Evolutionary conservation across 2,113 vertebrate genomes (phyloP), one percentile per base, ranked within the genome.

Genomic region (Elanus axillaris): DNA sequence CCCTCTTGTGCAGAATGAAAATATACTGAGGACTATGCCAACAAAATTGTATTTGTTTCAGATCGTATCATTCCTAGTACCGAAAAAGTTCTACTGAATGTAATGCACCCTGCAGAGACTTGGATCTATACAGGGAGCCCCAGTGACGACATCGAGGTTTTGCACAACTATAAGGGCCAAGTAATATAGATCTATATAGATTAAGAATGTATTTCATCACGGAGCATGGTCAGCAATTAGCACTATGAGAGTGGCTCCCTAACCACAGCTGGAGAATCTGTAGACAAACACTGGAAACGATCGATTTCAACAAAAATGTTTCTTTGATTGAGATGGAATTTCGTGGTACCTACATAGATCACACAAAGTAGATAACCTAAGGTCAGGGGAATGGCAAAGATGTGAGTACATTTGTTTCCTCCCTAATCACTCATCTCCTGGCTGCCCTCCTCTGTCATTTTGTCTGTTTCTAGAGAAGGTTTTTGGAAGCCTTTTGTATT

Each of bases 321-420:
- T 75, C 10, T 88, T 63, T 75, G 59, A 20, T 74, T 43, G 68
- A 50, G 66, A 10, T 40, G 34, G 36, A 52, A 38, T 88, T 87
- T 55, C 0, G 0, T 58, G 68, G 42, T 45, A 26, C 9, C 3
- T n/a, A 32, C 9, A 5, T 26, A 21, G 34, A 47, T 60, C 55
- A 42, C 50, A 62, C 18, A 32, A 82, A 79, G 18, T 29, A 67
- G 31, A 19, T 48, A 78, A 38, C 31, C 36, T 53, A 22, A 47
- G 31, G 29, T 88, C 16, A 86, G 36, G 34, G 42, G 31, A 76
- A 45, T 27, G 63, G 31, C 63, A 58, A 53, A 84, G 25, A 27
- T 2, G 2, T 43, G 31, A 11, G 56, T 40, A 7, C 5, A 5
- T 81, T 85, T 93, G 15, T 69, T 45, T 73, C 19, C 20, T 64